Percentiles rank a stretch among this genome's conserved stretches.
These are phyloP conservation scores for Ophioninae sp. DNA, from an alignment of 2,888 invertebrate genomes.

Conservation along the genomic window DNA sequence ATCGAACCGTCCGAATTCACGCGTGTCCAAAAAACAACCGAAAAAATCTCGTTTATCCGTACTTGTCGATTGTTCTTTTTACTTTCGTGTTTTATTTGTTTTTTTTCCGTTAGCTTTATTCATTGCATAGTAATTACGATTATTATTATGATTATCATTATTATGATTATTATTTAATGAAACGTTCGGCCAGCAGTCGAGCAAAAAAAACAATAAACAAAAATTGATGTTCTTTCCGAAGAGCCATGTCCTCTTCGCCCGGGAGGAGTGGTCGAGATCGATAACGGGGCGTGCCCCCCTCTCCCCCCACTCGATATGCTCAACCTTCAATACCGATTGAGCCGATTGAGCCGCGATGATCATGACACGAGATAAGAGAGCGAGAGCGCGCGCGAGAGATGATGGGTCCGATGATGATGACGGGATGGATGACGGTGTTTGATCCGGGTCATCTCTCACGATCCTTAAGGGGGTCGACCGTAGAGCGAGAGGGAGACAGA, in stretches of 20 bases:
- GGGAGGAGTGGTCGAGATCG: slow-evolving; percentile 79
- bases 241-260: slow-evolving; percentile 81
- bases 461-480: slow-evolving; percentile 18
- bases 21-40: background rate
- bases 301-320: slow-evolving; percentile 78
- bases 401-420: slow-evolving; percentile 1
- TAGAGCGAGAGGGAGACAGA: background rate
- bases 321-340: slow-evolving; percentile 65
- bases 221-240: slow-evolving; percentile 82
- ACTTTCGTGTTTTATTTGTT: background rate
- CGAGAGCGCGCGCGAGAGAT: slow-evolving; percentile 74
- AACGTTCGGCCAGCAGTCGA: slow-evolving; percentile 72
- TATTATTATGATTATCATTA: slow-evolving; percentile 40
- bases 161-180: slow-evolving; percentile 65
- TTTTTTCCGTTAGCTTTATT: slow-evolving; percentile 1
- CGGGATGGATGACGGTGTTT: slow-evolving; percentile 15
- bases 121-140: background rate
- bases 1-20: slow-evolving; percentile 8
- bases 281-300: slow-evolving; percentile 77
- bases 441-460: background rate
- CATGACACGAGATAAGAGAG: slow-evolving; percentile 73
- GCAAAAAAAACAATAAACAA: slow-evolving; percentile 61
- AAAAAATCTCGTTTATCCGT: background rate
- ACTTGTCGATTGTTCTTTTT: no score
- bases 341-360: slow-evolving; percentile 69